These are phyloP conservation scores for Oscheius sp. DNA, from an alignment of 2,888 invertebrate species.

Conservation along the genomic window DNA sequence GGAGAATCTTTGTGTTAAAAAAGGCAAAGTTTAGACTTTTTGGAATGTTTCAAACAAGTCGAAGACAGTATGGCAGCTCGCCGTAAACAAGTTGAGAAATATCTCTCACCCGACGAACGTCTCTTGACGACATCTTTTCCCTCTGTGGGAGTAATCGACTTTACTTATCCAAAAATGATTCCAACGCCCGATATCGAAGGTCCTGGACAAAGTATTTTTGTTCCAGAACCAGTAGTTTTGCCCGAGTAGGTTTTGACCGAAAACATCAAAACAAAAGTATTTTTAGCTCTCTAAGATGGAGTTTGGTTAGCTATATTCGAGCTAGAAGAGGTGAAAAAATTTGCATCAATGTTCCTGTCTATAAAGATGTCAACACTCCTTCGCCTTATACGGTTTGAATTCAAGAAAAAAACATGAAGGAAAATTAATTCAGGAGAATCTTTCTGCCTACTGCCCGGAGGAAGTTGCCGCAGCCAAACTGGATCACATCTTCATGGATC, in stretches of 20 bases:
- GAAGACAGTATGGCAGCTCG: constrained; percentile 92
- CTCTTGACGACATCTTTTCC: constrained; percentile 90
- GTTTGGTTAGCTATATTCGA: constrained; percentile 89
- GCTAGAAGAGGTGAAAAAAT: constrained; percentile 90
- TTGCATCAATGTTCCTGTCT: constrained; percentile 91
- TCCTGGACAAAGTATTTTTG: constrained; percentile 81
- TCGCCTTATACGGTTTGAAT: constrained; percentile 76
- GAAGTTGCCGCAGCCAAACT: constrained; percentile 78
- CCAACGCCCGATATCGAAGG: constrained; percentile 74
- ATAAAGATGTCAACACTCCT: constrained; percentile 84
- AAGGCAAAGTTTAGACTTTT: constrained; percentile 70
- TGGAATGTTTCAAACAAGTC: constrained; percentile 95
- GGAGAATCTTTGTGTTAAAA: constrained; percentile 72
- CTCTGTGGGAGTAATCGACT: constrained; percentile 86
- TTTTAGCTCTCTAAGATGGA: too few species aligned
- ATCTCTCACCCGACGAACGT: constrained; percentile 77
- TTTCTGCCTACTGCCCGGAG: constrained; percentile 64
- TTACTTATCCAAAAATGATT: constrained; percentile 84
- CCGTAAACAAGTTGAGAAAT: constrained; percentile 77
- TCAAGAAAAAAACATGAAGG: background rate
- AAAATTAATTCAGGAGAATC: constrained; percentile 77
- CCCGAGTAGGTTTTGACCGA: constrained; percentile 87
- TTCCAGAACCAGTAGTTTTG: constrained; percentile 96
- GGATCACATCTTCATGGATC: constrained; percentile 95
- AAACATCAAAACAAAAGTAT: too few species aligned